Evolutionary conservation across 2,888 invertebrate genomes (phyloP), one percentile per base, ranked within the genome.

Genomic region (Tenthredo mesomela): DNA sequence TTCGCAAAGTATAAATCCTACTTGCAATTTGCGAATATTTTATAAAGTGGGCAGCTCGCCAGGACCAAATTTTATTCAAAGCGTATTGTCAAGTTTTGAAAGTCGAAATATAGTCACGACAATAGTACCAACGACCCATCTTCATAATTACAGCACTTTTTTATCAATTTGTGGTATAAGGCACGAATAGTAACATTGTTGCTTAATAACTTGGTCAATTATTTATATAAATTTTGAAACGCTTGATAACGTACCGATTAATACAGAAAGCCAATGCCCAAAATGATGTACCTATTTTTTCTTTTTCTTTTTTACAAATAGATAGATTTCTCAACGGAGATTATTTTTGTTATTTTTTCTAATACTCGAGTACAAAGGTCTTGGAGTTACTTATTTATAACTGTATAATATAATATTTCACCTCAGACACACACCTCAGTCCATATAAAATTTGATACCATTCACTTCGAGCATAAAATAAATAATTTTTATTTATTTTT

Each of bases 121-220:
- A 18, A 95, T 96, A 86, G 95, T 97, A 93, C 98, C 98, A 82
- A 97, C 97, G 87, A 95, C 95, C 88, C 96, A 96, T 92, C 95
- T 98, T 90, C 97, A 97, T 94, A 96, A 96, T 94, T 96, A 96
- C 88, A 96, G 96, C 94, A 97, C 97, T 90, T 97, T 97, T 94
- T 95, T 98, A 89, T 97, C 97, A 87, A 95, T 98, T 93, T 96
- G 96, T 93, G 97, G 97, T 29, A 95, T 97, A 88, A 94, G 97
- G 89, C 96, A 97, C 93, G 96, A 96, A 91, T 96, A 93, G 88
- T 88, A 71, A 15, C 47, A 40, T 58, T 71, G 61, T 54, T 37
- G 21, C 25, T 80, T 86, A 85, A 67, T 61, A 85, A 91, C 91
- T 91, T 91, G 90, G 88, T 91, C 92, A 91, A 92, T 92, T 89